These are phyloP conservation scores for Pteronura brasiliensis DNA, from an alignment of 2,113 vertebrate species.

Conservation along the genomic window DNA sequence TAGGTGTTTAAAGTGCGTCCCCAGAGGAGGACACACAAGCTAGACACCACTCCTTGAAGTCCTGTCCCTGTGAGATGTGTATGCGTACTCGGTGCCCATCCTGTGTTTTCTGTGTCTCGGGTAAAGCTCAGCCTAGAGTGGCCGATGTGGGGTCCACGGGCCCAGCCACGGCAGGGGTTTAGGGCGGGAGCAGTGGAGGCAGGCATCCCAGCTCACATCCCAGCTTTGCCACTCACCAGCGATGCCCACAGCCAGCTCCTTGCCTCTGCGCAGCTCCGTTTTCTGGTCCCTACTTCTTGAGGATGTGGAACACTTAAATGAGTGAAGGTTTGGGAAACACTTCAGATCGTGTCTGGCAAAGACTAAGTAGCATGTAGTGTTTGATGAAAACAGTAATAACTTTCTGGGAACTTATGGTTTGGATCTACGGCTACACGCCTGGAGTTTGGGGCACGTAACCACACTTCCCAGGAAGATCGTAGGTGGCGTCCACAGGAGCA, in stretches of 20 bases:
- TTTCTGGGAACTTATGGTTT: neutral
- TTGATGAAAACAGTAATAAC: neutral
- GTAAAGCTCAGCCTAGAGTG: neutral
- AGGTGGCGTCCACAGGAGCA: neutral
- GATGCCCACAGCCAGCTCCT: fast-evolving
- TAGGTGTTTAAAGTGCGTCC: neutral
- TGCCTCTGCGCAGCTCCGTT: neutral
- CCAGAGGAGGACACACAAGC: neutral
- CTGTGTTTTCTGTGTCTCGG: neutral
- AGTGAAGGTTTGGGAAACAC: neutral
- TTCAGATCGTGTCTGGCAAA: neutral
- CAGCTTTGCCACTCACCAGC: no score
- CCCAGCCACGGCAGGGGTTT: neutral
- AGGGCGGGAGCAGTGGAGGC: neutral
- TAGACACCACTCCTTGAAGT: no score
- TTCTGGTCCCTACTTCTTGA: neutral
- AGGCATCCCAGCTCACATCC: fast-evolving
- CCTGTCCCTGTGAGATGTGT: neutral
- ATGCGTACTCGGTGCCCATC: fast-evolving
- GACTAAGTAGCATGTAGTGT: fast-evolving
- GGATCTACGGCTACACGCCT: no score
- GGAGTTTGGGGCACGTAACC: neutral
- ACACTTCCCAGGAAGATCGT: neutral
- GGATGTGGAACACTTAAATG: neutral
- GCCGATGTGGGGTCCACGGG: fast-evolving